Conservation (phyloP, 2,888 invertebrate genomes). For the Erebia aethiops region DNA sequence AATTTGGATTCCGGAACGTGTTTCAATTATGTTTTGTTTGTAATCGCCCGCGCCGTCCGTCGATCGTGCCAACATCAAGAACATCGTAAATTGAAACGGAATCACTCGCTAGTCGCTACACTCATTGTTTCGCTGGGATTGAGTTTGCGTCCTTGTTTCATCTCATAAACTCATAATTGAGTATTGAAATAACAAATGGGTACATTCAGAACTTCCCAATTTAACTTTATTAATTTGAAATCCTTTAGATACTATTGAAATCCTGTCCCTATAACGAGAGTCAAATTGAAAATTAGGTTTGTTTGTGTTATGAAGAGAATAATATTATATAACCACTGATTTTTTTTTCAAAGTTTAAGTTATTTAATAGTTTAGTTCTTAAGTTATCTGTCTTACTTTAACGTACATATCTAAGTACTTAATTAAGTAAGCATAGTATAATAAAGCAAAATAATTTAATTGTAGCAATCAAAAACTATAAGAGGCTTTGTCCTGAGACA, state of each 20-base stretch:
- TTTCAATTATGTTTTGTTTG: constrained; percentile 33
- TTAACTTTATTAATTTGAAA: neutral
- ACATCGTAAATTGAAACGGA: constrained; percentile 15
- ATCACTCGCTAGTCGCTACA: constrained; percentile 4
- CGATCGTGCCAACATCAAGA: neutral
- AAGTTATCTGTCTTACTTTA: too few species aligned
- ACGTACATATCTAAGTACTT: too few species aligned
- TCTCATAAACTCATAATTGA: neutral
- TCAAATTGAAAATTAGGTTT: neutral
- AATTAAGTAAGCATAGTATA: too few species aligned
- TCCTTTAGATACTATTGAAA: neutral
- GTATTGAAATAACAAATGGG: neutral
- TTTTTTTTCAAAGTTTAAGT: too few species aligned
- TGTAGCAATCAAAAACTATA: too few species aligned
- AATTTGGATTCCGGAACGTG: constrained; percentile 31
- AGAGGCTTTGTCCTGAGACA: too few species aligned
- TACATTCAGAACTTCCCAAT: neutral
- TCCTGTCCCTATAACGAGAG: neutral
- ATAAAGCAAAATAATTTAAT: too few species aligned
- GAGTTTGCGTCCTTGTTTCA: neutral
- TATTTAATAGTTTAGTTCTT: too few species aligned
- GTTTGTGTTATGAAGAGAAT: too few species aligned
- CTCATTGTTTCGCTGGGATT: neutral
- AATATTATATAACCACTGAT: too few species aligned
- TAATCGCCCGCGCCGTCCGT: neutral